Percentiles rank a stretch among this genome's conserved stretches.
Conservation (phyloP, 2,113 vertebrate genomes). For the Ptilonorhynchus violaceus region DNA sequence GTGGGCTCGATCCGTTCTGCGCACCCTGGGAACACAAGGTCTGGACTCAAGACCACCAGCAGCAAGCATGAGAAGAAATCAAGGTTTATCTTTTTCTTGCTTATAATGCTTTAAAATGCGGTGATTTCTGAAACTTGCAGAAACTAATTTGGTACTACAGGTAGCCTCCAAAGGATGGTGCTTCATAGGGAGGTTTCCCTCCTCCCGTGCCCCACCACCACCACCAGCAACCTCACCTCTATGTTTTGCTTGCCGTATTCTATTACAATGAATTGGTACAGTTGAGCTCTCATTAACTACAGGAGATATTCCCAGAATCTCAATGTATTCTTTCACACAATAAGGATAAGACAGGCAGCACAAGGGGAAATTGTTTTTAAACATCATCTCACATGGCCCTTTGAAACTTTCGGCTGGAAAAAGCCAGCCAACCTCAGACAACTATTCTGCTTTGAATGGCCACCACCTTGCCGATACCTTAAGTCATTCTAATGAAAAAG, state of each 20-base stretch:
- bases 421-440: neutral
- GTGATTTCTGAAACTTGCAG: neutral
- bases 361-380: conserved; percentile 8
- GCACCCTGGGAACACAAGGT: neutral
- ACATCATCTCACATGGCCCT: neutral
- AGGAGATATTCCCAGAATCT: conserved; percentile 3
- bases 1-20: fast-evolving
- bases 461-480: neutral
- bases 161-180: neutral
- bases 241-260: conserved; percentile 12
- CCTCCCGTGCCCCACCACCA: neutral
- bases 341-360: conserved; percentile 8
- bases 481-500: neutral
- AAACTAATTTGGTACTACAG: neutral
- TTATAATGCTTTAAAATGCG: neutral
- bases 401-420: conserved; percentile 9
- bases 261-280: conserved; percentile 12
- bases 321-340: conserved; percentile 21
- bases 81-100: neutral
- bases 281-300: neutral
- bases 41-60: neutral
- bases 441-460: neutral
- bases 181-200: neutral
- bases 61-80: neutral
- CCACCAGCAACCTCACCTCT: neutral